Evolutionary conservation across 2,113 vertebrate genomes (phyloP).

Genomic region (Amphilophus citrinellus): DNA sequence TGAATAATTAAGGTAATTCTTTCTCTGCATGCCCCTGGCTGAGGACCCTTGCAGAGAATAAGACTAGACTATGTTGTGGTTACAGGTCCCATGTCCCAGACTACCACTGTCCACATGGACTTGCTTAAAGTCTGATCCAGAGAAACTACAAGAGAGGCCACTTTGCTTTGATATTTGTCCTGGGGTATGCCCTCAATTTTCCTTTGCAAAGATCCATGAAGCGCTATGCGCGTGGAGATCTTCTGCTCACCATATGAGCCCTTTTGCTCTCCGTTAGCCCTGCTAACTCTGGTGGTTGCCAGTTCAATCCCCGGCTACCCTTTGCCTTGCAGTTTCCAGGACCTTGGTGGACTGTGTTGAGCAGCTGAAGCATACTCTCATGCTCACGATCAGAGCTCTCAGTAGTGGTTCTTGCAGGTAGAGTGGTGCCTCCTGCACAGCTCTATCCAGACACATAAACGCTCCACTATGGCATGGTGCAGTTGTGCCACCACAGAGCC

Average conservation of each 20-base stretch:
- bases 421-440: conserved; percentile 92
- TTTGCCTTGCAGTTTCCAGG: conserved; percentile 86
- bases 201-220: too few species aligned
- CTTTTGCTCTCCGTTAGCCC: conserved; percentile 84
- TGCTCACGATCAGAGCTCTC: too few species aligned
- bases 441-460: conserved; percentile 92
- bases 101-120: too few species aligned
- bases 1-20: too few species aligned
- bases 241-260: conserved; percentile 84
- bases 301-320: conserved; percentile 80
- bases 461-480: conserved; percentile 91
- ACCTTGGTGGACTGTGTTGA: conserved; percentile 91
- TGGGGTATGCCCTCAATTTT: too few species aligned
- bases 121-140: too few species aligned
- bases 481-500: conserved; percentile 73
- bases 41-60: too few species aligned
- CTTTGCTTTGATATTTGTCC: too few species aligned
- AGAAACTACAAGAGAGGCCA: too few species aligned
- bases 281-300: conserved; percentile 78
- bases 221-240: conserved; percentile 87
- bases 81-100: too few species aligned
- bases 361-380: conserved; percentile 88
- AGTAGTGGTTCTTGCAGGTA: conserved; percentile 34
- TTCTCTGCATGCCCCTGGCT: too few species aligned
- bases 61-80: too few species aligned